A percentile compares a stretch with the other conserved stretches of the same genome.
Conservation (phyloP, 64 coral and sea anemone species). For the Cladopsammia gracilis region DNA sequence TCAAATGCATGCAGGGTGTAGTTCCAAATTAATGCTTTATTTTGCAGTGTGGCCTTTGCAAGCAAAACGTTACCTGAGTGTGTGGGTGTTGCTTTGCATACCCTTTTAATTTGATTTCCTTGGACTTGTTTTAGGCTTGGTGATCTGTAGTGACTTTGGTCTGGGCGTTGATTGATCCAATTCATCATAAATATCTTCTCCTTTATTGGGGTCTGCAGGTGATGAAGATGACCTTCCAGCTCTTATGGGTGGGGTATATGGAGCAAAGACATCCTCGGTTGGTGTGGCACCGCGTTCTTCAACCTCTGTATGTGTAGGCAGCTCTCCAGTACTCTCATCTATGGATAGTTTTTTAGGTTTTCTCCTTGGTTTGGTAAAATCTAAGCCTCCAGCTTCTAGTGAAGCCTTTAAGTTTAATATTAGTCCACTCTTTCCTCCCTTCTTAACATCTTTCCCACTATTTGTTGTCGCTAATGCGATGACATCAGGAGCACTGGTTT, state of each 20-base stretch:
- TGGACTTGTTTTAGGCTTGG: slow-evolving; percentile 41
- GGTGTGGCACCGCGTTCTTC: slow-evolving; percentile 18
- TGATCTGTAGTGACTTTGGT: slow-evolving; percentile 58
- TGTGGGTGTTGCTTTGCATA: too few species aligned
- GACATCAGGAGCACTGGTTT: slow-evolving; percentile 67
- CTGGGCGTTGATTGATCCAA: slow-evolving; percentile 28
- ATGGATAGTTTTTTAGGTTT: slow-evolving; percentile 37
- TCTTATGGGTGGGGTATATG: slow-evolving; percentile 2
- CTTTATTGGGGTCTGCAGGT: slow-evolving; percentile 12
- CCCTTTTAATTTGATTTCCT: not conserved
- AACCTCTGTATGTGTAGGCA: slow-evolving; percentile 57
- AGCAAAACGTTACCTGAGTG: too few species aligned
- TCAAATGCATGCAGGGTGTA: too few species aligned
- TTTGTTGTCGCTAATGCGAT: not conserved
- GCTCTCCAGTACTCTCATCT: slow-evolving; percentile 48
- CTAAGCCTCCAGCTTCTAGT: slow-evolving; percentile 81
- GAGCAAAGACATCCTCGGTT: not conserved
- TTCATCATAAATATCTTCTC: slow-evolving; percentile 83
- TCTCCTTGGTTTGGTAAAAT: slow-evolving; percentile 63
- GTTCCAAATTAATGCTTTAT: too few species aligned
- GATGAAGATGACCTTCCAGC: slow-evolving; percentile 60
- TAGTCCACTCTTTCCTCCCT: slow-evolving; percentile 33
- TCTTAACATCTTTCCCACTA: not conserved
- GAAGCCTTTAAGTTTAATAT: slow-evolving; percentile 87
- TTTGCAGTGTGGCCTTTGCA: too few species aligned